Base-by-base conservation (phyloP, 2,888 invertebrate genomes). In the Proisotoma minuta region DNA sequence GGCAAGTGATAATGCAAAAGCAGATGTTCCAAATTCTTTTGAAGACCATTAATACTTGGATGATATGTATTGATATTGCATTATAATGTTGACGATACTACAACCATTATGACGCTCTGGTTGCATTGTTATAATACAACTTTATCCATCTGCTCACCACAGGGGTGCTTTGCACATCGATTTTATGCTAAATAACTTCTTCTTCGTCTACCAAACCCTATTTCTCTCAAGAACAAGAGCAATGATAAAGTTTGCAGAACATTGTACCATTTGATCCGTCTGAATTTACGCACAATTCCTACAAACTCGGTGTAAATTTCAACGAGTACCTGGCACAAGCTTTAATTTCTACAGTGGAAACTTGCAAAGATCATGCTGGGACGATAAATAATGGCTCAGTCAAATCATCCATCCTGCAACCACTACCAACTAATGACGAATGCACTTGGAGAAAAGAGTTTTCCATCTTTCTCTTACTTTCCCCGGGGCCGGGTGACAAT, bases 131-230 rank as follows among this genome's bases (percentile, higher is more conserved):
- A 53, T 58, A 28, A 40, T 43, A 59, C 43, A 51, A 59, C 48
- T 48, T 59, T 53, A 53, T 58, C 59, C 66, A 66, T 66, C 60
- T 58, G 28, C 39, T 57, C 60, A 62, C 65, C 64, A 57, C 67
- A 62, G 62, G 65, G 61, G 63, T 63, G 54, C 59, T 59, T 52
- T 49, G 59, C 60, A 62, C 66, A 72, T 72, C 72, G 72, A 72
- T 72, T 72, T 72, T 72, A 72, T 72, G 72, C 70, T 72, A 72
- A 72, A 69, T 69, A 70, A 70, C 65, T 65, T 62, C 60, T 58
- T 49, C 54, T 47, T 39, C 50, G 48, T 59, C n/a, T n/a, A n/a
- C n/a, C n/a, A n/a, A n/a, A n/a, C n/a, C n/a, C n/a, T 18, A 18
- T 48, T 18, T n/a, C 26, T 57, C 22, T 47, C 39, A 15, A 24